Evolutionary conservation across 2,888 invertebrate species (phyloP), one percentile per base, ranked within the genome.

Genomic region (Leptogaster cylindrica): DNA sequence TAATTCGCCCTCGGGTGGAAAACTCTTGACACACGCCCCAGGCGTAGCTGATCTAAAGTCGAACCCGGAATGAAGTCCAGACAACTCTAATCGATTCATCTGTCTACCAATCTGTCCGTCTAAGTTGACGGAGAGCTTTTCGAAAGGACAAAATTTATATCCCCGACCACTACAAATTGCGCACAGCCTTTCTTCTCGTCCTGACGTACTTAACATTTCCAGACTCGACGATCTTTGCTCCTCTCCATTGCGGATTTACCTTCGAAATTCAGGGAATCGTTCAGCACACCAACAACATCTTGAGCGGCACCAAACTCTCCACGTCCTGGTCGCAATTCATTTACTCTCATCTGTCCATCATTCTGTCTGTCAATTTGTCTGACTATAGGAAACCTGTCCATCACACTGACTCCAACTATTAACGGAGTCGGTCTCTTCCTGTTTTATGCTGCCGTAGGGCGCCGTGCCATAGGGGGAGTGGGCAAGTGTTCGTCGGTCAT

Each of bases 281-380:
- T 16, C 14, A n/a, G 51, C 52, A 16, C 33, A 33, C 44, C 25
- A 23, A 28, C 25, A 20, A 25, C 27, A 44, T 61, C 41, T 61
- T 44, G 27, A 61, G 23, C 61, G 28, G 36, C 41, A 18, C 16
- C 33, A 20, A 33, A 12, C 55, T 44, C 41, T 23, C 48, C 31
- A 64, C 44, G 64, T 64, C 48, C 28, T 64, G 33, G 46, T 48
- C 48, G 27, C 33, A 65, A 65, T 70, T 67, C 68, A 71, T 68
- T 80, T 79, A 78, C 77, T 79, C 77, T 76, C 76, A 79, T 78
- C 80, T 78, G 80, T 79, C 80, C 77, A 78, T 80, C 80, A 79
- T 77, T 74, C 77, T 79, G 80, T 78, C 79, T 78, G 76, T 79
- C 80, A 79, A 80, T 80, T 79, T 79, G 79, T 77, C 77, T 75